phyloP scores from a whole-genome alignment of 1,140 invertebrate genomes.

The Ceratina japonica region DNA sequence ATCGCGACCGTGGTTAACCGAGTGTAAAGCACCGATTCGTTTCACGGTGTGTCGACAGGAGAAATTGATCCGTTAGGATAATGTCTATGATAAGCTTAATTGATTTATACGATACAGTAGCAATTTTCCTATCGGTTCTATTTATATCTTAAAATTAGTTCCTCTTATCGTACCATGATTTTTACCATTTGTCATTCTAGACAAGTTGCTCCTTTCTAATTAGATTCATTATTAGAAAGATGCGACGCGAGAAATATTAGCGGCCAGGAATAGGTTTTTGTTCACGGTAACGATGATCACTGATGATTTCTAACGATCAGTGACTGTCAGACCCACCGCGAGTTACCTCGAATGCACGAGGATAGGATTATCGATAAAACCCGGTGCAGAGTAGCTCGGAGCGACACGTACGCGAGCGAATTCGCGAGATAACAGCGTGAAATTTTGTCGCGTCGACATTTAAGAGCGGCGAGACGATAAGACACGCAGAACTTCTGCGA shows the following conservation, averaged over 20 bases:
- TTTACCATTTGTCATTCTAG: too few species aligned
- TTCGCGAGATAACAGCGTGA: background rate
- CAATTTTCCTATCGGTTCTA: background rate
- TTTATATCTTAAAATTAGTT: too few species aligned
- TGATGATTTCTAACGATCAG: background rate
- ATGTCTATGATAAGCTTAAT: background rate
- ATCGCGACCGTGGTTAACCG: background rate
- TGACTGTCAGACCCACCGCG: too few species aligned
- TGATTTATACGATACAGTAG: background rate
- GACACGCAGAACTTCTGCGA: slow-evolving; percentile 25
- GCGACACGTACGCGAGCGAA: background rate
- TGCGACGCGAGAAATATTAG: background rate
- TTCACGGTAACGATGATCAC: background rate
- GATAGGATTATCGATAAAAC: background rate
- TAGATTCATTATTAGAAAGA: background rate
- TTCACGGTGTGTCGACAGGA: background rate
- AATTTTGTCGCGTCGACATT: slow-evolving; percentile 27
- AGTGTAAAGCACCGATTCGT: background rate
- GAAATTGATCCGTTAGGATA: background rate
- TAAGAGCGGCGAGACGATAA: slow-evolving; percentile 20
- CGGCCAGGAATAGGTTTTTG: too few species aligned
- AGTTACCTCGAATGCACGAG: background rate
- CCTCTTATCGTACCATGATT: too few species aligned
- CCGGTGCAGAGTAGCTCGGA: background rate
- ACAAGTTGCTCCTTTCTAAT: too few species aligned